Conservation (phyloP, 92 coral and sea anemone species). For the Bergia sp. region DNA sequence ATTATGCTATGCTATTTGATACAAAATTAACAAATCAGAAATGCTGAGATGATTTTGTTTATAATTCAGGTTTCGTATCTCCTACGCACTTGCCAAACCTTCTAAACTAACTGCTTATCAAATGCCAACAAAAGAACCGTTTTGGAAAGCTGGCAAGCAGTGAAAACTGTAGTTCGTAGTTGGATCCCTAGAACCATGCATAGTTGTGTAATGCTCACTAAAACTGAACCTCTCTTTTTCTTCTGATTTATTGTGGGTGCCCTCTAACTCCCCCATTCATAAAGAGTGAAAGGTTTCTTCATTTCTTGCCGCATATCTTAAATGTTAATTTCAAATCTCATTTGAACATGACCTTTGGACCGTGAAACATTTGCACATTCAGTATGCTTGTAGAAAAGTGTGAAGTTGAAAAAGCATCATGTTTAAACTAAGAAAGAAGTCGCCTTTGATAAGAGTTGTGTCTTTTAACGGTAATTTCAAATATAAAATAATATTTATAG, state of each 20-base stretch:
- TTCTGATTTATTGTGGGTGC: too few relatives aligned
- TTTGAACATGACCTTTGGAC: too few relatives aligned
- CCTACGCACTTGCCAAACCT: neutral
- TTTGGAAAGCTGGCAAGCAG: too few relatives aligned
- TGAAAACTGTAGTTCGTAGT: neutral
- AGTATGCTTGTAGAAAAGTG: too few relatives aligned
- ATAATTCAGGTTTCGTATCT: neutral
- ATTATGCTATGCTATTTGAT: neutral
- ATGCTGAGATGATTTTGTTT: neutral
- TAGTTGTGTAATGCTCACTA: neutral
- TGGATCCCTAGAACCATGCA: neutral
- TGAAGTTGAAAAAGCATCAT: too few relatives aligned
- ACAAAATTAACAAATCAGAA: neutral
- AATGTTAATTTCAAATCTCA: neutral
- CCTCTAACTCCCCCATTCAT: too few relatives aligned
- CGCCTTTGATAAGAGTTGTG: neutral
- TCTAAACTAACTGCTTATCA: neutral
- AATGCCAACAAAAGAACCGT: neutral
- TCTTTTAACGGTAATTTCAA: neutral
- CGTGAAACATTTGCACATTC: too few relatives aligned
- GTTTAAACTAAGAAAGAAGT: conserved; percentile 4
- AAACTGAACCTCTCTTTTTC: too few relatives aligned
- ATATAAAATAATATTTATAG: neutral
- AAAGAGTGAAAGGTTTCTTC: neutral
- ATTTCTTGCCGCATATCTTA: too few relatives aligned